These are phyloP conservation scores for Ganaspis brasiliensis DNA, from an alignment of 2,888 invertebrate species.

Conservation along the genomic window DNA sequence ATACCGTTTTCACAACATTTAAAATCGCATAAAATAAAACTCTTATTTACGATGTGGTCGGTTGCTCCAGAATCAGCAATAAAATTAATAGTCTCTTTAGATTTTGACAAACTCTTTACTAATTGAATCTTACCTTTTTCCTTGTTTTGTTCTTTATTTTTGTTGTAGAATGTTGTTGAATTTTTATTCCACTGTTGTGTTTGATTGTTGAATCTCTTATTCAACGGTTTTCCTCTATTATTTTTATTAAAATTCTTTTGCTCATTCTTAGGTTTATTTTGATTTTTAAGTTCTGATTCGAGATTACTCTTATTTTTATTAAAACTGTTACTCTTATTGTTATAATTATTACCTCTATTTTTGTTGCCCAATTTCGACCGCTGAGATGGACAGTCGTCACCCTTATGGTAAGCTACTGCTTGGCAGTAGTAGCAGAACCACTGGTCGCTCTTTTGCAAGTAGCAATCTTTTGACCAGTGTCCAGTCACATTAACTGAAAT, in stretches of 20 bases:
- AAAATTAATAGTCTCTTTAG: too few relatives aligned
- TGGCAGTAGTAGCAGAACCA: too few relatives aligned
- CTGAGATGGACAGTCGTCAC: constrained; percentile 42
- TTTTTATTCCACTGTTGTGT: neutral
- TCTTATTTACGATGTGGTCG: neutral
- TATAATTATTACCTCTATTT: constrained; percentile 12
- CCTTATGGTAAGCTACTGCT: constrained; percentile 47
- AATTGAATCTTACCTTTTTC: constrained; percentile 10
- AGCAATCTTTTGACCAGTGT: constrained; percentile 46
- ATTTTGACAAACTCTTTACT: constrained; percentile 31
- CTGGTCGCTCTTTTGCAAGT: neutral
- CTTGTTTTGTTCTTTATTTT: constrained; percentile 7
- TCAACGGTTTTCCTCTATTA: constrained; percentile 20
- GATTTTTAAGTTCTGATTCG: neutral
- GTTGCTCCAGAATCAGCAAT: too few relatives aligned
- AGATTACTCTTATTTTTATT: too few relatives aligned
- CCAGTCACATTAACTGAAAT: too few relatives aligned
- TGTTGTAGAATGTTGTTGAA: neutral
- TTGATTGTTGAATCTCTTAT: constrained; percentile 14
- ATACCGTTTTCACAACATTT: too few relatives aligned
- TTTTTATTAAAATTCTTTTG: constrained; percentile 1
- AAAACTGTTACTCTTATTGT: constrained; percentile 6
- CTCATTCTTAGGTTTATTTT: constrained; percentile 10
- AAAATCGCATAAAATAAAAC: too few relatives aligned
- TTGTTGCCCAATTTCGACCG: neutral